Percentiles rank a stretch among this genome's conserved stretches.
These are phyloP conservation scores for Miniopterus natalensis DNA, from an alignment of 2,113 vertebrate genomes.

Conservation along the genomic window DNA sequence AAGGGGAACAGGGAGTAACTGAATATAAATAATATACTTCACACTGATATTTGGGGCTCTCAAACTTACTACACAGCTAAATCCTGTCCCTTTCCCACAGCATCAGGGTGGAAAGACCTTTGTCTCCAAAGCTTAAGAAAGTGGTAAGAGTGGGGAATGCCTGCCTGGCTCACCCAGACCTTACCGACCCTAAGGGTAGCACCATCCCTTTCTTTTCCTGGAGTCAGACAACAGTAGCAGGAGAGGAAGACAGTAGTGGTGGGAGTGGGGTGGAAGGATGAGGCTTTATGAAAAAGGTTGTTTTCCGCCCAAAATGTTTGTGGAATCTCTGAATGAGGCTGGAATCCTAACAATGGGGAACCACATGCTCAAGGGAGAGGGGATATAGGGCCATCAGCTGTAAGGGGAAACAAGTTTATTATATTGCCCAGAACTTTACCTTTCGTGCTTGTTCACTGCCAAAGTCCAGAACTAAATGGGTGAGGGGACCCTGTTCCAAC, in stretches of 20 bases:
- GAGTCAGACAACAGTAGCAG: not conserved
- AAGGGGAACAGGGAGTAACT: not conserved
- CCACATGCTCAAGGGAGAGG: not conserved
- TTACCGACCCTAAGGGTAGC: not conserved
- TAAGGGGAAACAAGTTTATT: not conserved
- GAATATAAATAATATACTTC: conserved; percentile 27
- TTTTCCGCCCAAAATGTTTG: not conserved
- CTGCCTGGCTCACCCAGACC: not conserved
- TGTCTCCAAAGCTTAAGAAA: conserved; percentile 14
- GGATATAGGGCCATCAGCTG: not conserved
- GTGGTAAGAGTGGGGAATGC: not conserved
- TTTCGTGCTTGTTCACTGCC: not conserved
- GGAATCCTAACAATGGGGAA: not conserved
- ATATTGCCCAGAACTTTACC: not conserved
- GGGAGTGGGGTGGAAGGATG: not conserved
- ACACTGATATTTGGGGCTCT: not conserved
- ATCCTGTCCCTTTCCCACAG: not conserved
- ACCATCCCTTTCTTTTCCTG: not conserved
- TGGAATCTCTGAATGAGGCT: not conserved
- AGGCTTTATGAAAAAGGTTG: not conserved
- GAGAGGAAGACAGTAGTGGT: not conserved
- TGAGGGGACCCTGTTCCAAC: not conserved
- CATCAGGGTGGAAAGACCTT: not conserved
- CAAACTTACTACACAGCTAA: not conserved
- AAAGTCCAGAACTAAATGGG: not conserved